Conservation (phyloP, 2,113 vertebrate species). For the Atrichornis clamosus region DNA sequence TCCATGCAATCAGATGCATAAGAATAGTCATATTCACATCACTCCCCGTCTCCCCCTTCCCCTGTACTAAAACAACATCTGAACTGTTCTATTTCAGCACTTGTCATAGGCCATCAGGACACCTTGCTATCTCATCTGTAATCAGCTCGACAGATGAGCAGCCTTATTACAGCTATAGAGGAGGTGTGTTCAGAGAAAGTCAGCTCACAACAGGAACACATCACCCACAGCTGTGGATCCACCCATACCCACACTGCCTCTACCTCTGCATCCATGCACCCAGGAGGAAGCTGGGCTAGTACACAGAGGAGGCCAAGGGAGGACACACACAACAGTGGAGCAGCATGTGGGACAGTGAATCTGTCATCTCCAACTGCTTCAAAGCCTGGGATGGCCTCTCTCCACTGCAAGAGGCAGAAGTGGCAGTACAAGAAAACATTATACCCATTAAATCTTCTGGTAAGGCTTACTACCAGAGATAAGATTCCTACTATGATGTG, state of each 20-base stretch:
- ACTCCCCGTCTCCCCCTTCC: accelerated
- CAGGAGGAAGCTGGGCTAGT: background rate
- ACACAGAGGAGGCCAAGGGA: background rate
- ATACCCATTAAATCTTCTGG: background rate
- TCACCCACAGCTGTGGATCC: accelerated
- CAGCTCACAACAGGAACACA: background rate
- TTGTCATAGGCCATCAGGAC: background rate
- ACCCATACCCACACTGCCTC: background rate
- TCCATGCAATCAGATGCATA: background rate
- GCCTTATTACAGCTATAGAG: background rate
- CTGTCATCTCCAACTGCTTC: background rate
- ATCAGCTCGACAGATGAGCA: background rate
- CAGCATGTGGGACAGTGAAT: background rate
- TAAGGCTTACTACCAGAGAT: background rate
- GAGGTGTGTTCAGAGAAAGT: background rate
- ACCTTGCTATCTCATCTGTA: background rate
- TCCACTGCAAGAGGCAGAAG: background rate
- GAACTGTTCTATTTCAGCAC: background rate
- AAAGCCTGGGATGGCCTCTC: background rate
- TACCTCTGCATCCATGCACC: background rate
- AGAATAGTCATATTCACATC: background rate
- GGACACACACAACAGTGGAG: accelerated
- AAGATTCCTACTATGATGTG: background rate
- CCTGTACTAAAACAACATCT: background rate
- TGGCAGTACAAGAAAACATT: background rate